Evolutionary conservation across 1,140 invertebrate genomes (phyloP).

Genomic region (Drosophila ananassae): DNA sequence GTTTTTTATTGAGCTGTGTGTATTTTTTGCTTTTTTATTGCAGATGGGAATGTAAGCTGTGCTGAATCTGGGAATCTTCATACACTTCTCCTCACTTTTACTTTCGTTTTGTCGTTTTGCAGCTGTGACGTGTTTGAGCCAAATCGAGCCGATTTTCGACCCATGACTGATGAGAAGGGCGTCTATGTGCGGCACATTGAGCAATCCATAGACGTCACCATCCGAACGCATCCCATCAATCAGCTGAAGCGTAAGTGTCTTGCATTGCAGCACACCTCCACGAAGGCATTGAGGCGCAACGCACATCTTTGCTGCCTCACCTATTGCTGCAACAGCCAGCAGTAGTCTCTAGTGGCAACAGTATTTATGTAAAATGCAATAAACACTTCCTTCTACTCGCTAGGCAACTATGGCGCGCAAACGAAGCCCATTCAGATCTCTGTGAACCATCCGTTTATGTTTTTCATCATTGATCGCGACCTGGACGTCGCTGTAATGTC

Average conservation of each 20-base stretch:
- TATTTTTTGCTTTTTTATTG: slow-evolving; percentile 23
- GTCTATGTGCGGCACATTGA: slow-evolving; percentile 92
- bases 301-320: slow-evolving; percentile 52
- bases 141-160: slow-evolving; percentile 89
- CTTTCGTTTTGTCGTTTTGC: slow-evolving; percentile 76
- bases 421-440: slow-evolving; percentile 88
- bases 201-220: slow-evolving; percentile 91
- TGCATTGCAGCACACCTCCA: slow-evolving; percentile 62
- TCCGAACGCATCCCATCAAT: slow-evolving; percentile 87
- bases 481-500: slow-evolving; percentile 91
- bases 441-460: slow-evolving; percentile 91
- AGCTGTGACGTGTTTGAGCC: slow-evolving; percentile 92
- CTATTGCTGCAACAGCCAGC: slow-evolving; percentile 27
- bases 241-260: slow-evolving; percentile 85
- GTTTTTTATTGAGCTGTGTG: slow-evolving; percentile 13
- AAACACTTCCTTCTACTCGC: slow-evolving; percentile 64
- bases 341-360: slow-evolving; percentile 22
- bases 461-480: slow-evolving; percentile 91
- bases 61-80: not conserved
- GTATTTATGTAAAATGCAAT: slow-evolving; percentile 40
- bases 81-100: slow-evolving; percentile 39
- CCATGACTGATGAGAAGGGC: slow-evolving; percentile 89
- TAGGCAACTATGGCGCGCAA: slow-evolving; percentile 80
- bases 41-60: slow-evolving; percentile 75
- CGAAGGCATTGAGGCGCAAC: slow-evolving; percentile 68